Evolutionary conservation across 2,888 invertebrate species (phyloP), one percentile per base, ranked within the genome.

Genomic region (Halictus quadricinctus): DNA sequence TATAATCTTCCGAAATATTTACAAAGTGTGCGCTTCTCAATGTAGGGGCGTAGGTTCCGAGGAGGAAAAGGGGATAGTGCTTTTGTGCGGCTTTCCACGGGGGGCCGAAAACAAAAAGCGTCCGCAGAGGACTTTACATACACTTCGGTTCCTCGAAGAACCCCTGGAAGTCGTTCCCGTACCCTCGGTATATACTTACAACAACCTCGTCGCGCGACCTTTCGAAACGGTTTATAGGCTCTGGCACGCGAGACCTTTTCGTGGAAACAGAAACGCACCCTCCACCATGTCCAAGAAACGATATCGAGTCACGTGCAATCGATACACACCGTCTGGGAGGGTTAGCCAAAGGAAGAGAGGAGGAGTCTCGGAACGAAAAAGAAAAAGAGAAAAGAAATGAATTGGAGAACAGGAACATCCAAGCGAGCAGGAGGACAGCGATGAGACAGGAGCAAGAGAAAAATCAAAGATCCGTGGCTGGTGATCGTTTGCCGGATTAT

Each of bases 1-100:
- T 91, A 92, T 90, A 90, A 87, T 90, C 80, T 91, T 88, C 90
- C 89, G 85, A 83, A 41, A 80, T 93, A 92, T 92, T 73, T 92
- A 92, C 93, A 91, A 76, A 76, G 75, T 90, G 90, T 91, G 90
- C 90, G 91, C 86, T 90, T 91, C 83, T 86, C 79, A 60, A 78
- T 77, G 79, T 77, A 72, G 80, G 48, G 50, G 54, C 74, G 79
- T 79, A 72, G 74, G 78, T 48, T 50, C 48, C 72, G 79, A 72
- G 75, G 58, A 78, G 70, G 5, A 41, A 12, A 13, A 41, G 84
- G 85, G 41, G 80, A 77, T 46, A 60, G 75, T n/a, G 73, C 43
- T 81, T 76, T 75, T 87, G 84, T 84, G 81, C 82, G 82, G 81
- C 69, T 70, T 80, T 43, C 86, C 75, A 18, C 25, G 70, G 82